Conservation (phyloP, 2,888 invertebrate genomes). For the Teleiodes luculella region DNA sequence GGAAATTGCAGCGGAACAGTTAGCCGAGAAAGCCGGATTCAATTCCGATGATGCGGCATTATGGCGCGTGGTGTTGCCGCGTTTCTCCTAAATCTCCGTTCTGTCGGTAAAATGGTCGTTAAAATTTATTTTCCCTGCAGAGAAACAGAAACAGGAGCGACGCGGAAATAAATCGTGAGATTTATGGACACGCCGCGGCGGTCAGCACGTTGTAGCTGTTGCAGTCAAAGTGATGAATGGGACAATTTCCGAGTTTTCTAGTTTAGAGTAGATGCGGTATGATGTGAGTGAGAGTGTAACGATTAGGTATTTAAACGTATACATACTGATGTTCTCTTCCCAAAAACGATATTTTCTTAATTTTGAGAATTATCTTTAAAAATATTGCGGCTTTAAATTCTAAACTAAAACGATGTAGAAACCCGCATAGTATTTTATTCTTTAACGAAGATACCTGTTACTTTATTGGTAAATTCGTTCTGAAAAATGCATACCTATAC, state of each 20-base stretch:
- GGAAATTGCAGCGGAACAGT: slow-evolving; percentile 54
- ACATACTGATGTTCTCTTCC: too few species aligned
- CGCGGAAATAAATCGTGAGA: slow-evolving; percentile 59
- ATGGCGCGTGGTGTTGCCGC: slow-evolving; percentile 16
- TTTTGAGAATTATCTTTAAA: too few species aligned
- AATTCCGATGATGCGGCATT: slow-evolving; percentile 14
- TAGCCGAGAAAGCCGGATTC: slow-evolving; percentile 19
- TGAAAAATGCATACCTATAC: too few species aligned
- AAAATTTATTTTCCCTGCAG: slow-evolving; percentile 54
- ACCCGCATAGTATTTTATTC: too few species aligned
- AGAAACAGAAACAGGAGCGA: slow-evolving; percentile 59
- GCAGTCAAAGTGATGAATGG: background rate
- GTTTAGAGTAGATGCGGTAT: background rate
- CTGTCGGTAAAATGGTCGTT: slow-evolving; percentile 31
- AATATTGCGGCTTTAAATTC: too few species aligned
- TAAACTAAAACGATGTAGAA: too few species aligned
- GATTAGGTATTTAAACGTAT: too few species aligned
- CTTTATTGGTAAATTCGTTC: too few species aligned
- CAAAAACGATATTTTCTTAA: too few species aligned
- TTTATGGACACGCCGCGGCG: slow-evolving; percentile 47
- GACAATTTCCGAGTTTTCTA: background rate
- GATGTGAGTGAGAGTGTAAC: too few species aligned
- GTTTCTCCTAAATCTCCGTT: slow-evolving; percentile 47
- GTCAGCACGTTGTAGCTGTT: slow-evolving; percentile 30
- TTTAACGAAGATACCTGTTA: too few species aligned